Evolutionary conservation across 2,888 invertebrate genomes (phyloP).

Genomic region (Patella caerulea): DNA sequence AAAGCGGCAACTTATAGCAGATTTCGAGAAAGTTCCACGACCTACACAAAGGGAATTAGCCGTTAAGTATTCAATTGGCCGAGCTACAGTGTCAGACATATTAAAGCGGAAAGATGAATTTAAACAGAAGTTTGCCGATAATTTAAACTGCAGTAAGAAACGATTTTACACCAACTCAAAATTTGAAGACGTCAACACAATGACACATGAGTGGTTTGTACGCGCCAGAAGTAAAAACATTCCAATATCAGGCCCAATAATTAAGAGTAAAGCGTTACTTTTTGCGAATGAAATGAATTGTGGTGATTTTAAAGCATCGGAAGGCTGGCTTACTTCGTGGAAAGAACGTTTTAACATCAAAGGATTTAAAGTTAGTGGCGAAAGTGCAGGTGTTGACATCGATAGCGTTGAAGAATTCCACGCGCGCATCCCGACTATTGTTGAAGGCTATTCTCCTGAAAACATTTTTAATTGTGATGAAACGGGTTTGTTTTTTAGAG

Average conservation of each 20-base stretch:
- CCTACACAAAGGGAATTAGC: background rate
- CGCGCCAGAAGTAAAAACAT: background rate
- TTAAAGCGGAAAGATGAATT: background rate
- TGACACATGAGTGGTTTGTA: background rate
- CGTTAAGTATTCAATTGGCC: background rate
- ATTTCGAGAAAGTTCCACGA: background rate
- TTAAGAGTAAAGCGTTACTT: background rate
- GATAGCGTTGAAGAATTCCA: too few relatives aligned
- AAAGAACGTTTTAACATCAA: too few relatives aligned
- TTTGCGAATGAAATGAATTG: background rate
- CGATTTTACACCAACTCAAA: background rate
- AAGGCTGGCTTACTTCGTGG: background rate
- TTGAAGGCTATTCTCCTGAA: too few relatives aligned
- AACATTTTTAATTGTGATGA: too few relatives aligned
- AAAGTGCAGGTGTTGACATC: too few relatives aligned
- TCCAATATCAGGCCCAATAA: background rate
- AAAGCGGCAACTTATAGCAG: background rate
- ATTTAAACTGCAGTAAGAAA: background rate
- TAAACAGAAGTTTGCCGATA: background rate
- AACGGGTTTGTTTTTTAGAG: too few relatives aligned
- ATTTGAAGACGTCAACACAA: background rate
- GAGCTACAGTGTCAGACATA: background rate
- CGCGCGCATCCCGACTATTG: too few relatives aligned
- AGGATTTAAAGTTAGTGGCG: too few relatives aligned
- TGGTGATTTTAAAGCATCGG: background rate